These are phyloP conservation scores for Nannoperca obscura DNA, from an alignment of 2,797 vertebrate species.

Conservation along the genomic window DNA sequence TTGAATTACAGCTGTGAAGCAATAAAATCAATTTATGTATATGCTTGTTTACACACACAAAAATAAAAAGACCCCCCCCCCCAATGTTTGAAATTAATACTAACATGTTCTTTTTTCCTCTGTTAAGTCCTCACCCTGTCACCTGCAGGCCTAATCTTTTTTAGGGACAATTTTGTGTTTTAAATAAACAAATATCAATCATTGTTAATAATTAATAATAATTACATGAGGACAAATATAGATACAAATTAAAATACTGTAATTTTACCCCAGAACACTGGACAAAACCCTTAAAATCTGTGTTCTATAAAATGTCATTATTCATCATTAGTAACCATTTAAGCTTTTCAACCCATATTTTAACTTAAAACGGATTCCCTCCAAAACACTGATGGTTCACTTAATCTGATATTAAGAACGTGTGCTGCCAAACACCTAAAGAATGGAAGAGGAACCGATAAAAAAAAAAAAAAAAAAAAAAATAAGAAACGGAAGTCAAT, in stretches of 20 bases:
- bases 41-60: slow-evolving; percentile 47
- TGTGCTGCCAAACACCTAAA: slow-evolving; percentile 59
- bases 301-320: slow-evolving; percentile 40
- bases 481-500: slow-evolving; percentile 59
- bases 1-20: slow-evolving; percentile 69
- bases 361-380: slow-evolving; percentile 10
- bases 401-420: slow-evolving; percentile 55
- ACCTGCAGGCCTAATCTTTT: slow-evolving; percentile 42
- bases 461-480: slow-evolving; percentile 47
- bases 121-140: slow-evolving; percentile 20
- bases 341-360: slow-evolving; percentile 19
- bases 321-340: slow-evolving; percentile 24
- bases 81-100: slow-evolving; percentile 35
- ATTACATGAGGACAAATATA: slow-evolving; percentile 13
- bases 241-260: slow-evolving; percentile 23
- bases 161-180: slow-evolving; percentile 25
- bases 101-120: slow-evolving; percentile 27
- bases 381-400: slow-evolving; percentile 41
- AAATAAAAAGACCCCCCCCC: slow-evolving; percentile 15
- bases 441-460: slow-evolving; percentile 49
- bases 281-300: slow-evolving; percentile 25
- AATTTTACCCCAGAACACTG: slow-evolving; percentile 11
- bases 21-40: slow-evolving; percentile 58
- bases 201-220: not conserved
- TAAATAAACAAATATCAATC: slow-evolving; percentile 37